Evolutionary conservation across 2,888 invertebrate species (phyloP), one percentile per base, ranked within the genome.

Genomic region (Hermaeophaga mercurialis): DNA sequence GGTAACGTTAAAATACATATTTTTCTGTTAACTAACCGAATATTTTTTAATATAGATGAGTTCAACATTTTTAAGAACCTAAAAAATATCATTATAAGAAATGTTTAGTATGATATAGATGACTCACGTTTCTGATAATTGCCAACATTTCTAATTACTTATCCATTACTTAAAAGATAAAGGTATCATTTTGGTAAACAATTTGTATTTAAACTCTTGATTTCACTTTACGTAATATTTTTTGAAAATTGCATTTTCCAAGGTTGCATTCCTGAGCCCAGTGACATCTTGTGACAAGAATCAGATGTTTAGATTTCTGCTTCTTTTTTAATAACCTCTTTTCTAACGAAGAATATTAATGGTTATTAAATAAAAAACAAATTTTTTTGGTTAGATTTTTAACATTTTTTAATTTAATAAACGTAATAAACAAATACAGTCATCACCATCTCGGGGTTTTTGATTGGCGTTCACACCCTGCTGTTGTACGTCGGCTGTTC

Each of bases 51-150:
- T 47, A 34, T 6, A 47, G n/a, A 22, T 11, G 19, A 52, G 22
- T 52, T 44, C 14, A 52, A 52, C 52, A 52, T 52, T 44, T 41
- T 50, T 41, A 5, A 17, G 4, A 11, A 22, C 6, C 41, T 41
- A 43, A 22, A 50, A 34, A 22, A 31, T 18, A 18, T 31, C 7
- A 15, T 18, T 38, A n/a, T n/a, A 18, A 1, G 6, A 15, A 38
- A 15, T 17, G n/a, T 15, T 15, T 28, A 28, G n/a, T 9, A 28
- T 28, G 9, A 9, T 7, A 14, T 33, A 5, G 11, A 22, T 43
- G n/a, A 43, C 43, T 43, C 43, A 43, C 43, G 11, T 43, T 6
- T 24, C 2, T 24, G 24, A 26, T 43, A 43, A 43, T 43, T 41
- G 9, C 6, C 9, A 22, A 12, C 26, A 43, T 43, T 43, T 26